Base-by-base conservation (phyloP, 2,113 vertebrate genomes). In the Semnornis frantzii region DNA sequence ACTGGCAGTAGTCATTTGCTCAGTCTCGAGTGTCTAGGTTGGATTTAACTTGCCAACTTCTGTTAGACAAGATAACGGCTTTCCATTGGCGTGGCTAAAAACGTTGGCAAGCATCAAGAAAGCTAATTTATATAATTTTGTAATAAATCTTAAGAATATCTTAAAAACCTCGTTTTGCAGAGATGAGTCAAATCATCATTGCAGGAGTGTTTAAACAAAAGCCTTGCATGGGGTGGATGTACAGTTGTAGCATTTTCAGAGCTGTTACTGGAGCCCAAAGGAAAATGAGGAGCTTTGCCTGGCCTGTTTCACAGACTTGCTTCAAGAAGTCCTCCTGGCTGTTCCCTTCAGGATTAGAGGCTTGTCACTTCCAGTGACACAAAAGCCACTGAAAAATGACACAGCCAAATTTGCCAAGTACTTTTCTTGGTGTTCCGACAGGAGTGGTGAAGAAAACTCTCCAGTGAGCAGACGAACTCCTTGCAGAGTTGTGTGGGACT, bases 391-490 rank as follows among this genome's bases (percentile, higher is more conserved):
- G 92, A 46, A 75, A 76, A 85, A 70, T 57, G 71, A 14, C 87
- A 37, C 8, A 19, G 39, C 88, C 73, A n/a, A 11, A 57, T 48
- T 37, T 92, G 57, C 75, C 12, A 27, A 16, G 42, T 15, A 0
- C 21, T 82, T 70, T 69, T 20, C 39, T 63, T 37, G 71, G 57
- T 65, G 44, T 52, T 64, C 33, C 1, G 5, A 71, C 34, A 73
- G 77, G 6, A 44, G n/a, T 7, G 11, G 24, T 30, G 46, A 54
- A 70, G 70, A 78, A 68, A 68, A 58, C 0, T 37, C 39, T 23
- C 10, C 0, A 0, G 23, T 37, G 71, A 71, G 68, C 46, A 8
- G 0, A 0, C 18, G 10, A 5, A 48, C 50, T 62, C n/a, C 78
- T 75, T 13, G n/a, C 68, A n/a, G 73, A 44, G 62, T 28, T 46